Evolutionary conservation across 2,797 vertebrate genomes (phyloP).

Genomic region (Hemibagrus guttatus): DNA sequence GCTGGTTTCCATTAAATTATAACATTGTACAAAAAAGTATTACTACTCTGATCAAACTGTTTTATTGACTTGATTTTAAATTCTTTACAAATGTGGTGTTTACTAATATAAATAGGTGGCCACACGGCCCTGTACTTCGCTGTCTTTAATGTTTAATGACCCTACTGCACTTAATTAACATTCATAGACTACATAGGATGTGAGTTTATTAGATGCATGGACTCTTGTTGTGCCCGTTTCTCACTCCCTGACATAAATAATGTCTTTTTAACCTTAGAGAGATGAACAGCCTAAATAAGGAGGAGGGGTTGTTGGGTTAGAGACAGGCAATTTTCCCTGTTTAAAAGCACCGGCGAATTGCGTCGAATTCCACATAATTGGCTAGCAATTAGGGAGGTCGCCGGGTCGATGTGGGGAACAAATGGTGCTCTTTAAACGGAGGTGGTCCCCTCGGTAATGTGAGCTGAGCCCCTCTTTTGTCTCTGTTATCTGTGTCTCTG

Average conservation of each 20-base stretch:
- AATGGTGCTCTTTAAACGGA: slow-evolving; percentile 84
- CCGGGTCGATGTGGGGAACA: slow-evolving; percentile 82
- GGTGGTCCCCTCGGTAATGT: slow-evolving; percentile 77
- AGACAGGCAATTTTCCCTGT: slow-evolving; percentile 59
- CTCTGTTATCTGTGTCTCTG: slow-evolving; percentile 63
- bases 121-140: background rate
- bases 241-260: slow-evolving; percentile 54
- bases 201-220: slow-evolving; percentile 45
- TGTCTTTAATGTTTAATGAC: slow-evolving; percentile 51
- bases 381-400: slow-evolving; percentile 87
- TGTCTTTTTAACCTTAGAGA: slow-evolving; percentile 46
- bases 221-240: slow-evolving; percentile 22
- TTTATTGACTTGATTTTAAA: background rate
- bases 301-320: slow-evolving; percentile 23
- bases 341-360: slow-evolving; percentile 65
- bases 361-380: slow-evolving; percentile 85
- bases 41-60: background rate
- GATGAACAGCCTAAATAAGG: slow-evolving; percentile 35
- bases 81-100: background rate
- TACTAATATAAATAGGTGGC: background rate
- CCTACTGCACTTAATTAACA: slow-evolving; percentile 49
- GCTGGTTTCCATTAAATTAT: background rate
- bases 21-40: background rate
- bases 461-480: slow-evolving; percentile 73
- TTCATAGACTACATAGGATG: slow-evolving; percentile 41